These are phyloP conservation scores for Drosophila rubida DNA, from an alignment of 2,888 invertebrate genomes.

Conservation along the genomic window DNA sequence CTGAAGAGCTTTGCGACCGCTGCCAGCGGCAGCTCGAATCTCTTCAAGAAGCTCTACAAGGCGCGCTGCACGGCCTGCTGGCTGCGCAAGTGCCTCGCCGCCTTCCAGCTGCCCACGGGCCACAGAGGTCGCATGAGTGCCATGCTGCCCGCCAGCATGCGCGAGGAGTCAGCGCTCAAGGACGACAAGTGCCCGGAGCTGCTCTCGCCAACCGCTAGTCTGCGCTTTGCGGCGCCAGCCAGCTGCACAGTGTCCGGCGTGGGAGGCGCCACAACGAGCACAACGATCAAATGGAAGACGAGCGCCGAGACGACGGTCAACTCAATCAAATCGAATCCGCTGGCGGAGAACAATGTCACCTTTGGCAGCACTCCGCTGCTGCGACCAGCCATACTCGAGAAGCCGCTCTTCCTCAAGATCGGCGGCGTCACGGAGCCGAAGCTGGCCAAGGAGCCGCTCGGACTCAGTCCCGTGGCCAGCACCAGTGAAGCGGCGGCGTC, in stretches of 20 bases:
- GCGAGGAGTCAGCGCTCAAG: slow-evolving; percentile 43
- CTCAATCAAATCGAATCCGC: slow-evolving; percentile 76
- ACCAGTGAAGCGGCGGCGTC: slow-evolving; percentile 30
- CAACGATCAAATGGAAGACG: slow-evolving; percentile 78
- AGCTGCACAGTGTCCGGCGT: slow-evolving; percentile 36
- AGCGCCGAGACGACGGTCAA: slow-evolving; percentile 59
- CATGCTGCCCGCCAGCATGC: slow-evolving; percentile 87
- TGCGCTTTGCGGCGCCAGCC: slow-evolving; percentile 46
- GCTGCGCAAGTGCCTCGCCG: slow-evolving; percentile 92
- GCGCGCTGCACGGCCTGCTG: slow-evolving; percentile 94
- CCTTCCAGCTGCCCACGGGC: slow-evolving; percentile 91
- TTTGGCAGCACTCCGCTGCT: slow-evolving; percentile 83
- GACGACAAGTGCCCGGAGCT: slow-evolving; percentile 63
- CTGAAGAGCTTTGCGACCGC: slow-evolving; percentile 4
- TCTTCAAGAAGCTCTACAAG: slow-evolving; percentile 88
- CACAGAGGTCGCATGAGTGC: slow-evolving; percentile 89
- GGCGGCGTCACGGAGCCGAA: slow-evolving; percentile 39
- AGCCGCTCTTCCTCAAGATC: slow-evolving; percentile 80
- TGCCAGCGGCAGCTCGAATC: slow-evolving; percentile 89
- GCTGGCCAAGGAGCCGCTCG: slow-evolving; percentile 44
- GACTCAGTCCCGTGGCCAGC: slow-evolving; percentile 32
- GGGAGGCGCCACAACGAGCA: slow-evolving; percentile 1
- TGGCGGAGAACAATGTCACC: slow-evolving; percentile 82
- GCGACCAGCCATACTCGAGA: slow-evolving; percentile 82
- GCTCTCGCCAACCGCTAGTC: slow-evolving; percentile 57